Evolutionary conservation across 2,888 invertebrate species (phyloP), one percentile per base, ranked within the genome.

Genomic region (Euplexia lucipara): DNA sequence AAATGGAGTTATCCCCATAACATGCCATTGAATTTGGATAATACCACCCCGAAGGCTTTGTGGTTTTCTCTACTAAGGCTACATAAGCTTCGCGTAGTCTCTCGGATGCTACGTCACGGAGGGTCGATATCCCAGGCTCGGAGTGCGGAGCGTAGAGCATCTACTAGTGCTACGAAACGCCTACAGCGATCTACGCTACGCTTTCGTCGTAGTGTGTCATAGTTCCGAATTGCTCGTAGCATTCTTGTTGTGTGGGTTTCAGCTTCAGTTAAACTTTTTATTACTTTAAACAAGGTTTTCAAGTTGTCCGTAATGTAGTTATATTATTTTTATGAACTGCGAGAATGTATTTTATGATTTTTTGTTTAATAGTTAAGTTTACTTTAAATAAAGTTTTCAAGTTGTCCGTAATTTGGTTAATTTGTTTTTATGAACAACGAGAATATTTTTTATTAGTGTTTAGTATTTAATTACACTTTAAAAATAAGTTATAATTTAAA

Each of bases 61-160:
- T 84, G 89, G 89, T 86, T 87, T 84, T 59, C 77, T 62, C 62
- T 79, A 90, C 89, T 81, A 89, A 85, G 88, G 68, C 64, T 54
- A 26, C 84, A 88, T 83, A 75, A 77, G 54, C 39, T 57, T 53
- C 53, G 56, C 41, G 64, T 51, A 84, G 83, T 18, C 34, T 30
- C 34, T 44, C 22, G 2, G n/a, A 30, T 45, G 56, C 47, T 64
- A 74, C 61, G 70, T 66, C 61, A 63, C 32, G 9, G n/a, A 16
- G 20, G 78, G 41, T 63, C 60, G 76, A 75, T 73, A 42, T 67
- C 68, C 62, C 66, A 73, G 64, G 68, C 69, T 52, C 63, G 47
- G 42, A 62, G 48, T 44, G 59, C 37, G 51, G 34, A 26, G 44
- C 64, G 72, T 68, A 68, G 62, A 68, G 63, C 73, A 59, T 53